Percentiles rank a stretch among this genome's conserved stretches.
Evolutionary conservation across 2,888 invertebrate species (phyloP).

Genomic region (Mesorhabditis spiculigera): DNA sequence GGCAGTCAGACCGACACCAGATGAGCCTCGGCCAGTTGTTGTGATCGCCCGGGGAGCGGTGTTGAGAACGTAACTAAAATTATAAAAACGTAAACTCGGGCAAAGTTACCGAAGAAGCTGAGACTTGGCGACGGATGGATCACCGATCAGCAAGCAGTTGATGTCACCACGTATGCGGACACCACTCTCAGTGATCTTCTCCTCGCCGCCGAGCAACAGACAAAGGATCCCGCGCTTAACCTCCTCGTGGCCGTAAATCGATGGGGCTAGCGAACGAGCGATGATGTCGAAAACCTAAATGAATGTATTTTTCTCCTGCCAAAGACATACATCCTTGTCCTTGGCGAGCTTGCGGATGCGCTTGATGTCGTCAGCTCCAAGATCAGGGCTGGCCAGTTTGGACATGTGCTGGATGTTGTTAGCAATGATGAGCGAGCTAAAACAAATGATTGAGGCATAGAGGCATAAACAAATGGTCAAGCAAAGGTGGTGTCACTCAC

Average conservation of each 20-base stretch:
- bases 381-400: slow-evolving; percentile 73
- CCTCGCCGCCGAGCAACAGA: slow-evolving; percentile 86
- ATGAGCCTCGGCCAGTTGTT: slow-evolving; percentile 94
- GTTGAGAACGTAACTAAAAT: slow-evolving; percentile 77
- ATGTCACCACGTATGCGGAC: slow-evolving; percentile 84
- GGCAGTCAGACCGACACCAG: slow-evolving; percentile 96
- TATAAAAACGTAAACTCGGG: background rate
- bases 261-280: slow-evolving; percentile 88
- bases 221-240: slow-evolving; percentile 94
- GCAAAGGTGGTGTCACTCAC: slow-evolving; percentile 15
- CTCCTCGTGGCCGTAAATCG: slow-evolving; percentile 92
- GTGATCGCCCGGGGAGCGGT: slow-evolving; percentile 93
- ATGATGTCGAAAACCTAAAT: slow-evolving; percentile 75
- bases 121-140: slow-evolving; percentile 97
- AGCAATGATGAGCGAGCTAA: slow-evolving; percentile 84
- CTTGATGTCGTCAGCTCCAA: slow-evolving; percentile 81
- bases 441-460: slow-evolving; percentile 39
- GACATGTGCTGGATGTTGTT: slow-evolving; percentile 84
- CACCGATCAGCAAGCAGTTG: slow-evolving; percentile 89
- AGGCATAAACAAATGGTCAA: slow-evolving; percentile 17
- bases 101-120: slow-evolving; percentile 67
- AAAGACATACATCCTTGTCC: slow-evolving; percentile 36
- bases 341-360: slow-evolving; percentile 76
- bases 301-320: slow-evolving; percentile 18
- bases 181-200: slow-evolving; percentile 80